Conservation (phyloP, 2,797 vertebrate genomes). For the Cirrhinus mrigala region DNA sequence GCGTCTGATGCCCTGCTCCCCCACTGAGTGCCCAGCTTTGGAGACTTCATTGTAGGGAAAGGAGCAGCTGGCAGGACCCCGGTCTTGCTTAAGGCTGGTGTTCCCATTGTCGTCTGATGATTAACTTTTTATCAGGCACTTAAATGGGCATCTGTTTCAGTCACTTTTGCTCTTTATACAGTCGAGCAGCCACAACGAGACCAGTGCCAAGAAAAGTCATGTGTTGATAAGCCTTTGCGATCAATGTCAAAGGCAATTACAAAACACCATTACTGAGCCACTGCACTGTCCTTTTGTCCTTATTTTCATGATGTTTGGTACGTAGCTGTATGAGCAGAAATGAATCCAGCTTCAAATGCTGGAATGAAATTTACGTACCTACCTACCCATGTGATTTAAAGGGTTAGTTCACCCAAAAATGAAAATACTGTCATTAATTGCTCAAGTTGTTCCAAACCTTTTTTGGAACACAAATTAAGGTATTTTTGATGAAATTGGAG, state of each 20-base stretch:
- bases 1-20: background rate
- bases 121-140: conserved; percentile 86
- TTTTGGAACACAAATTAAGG: too few species aligned
- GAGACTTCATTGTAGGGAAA: conserved; percentile 73
- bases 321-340: background rate
- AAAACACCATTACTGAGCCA: background rate
- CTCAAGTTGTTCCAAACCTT: too few species aligned
- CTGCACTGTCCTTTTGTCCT: background rate
- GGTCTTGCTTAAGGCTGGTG: conserved; percentile 74
- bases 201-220: conserved; percentile 71
- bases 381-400: background rate
- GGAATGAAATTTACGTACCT: background rate
- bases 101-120: conserved; percentile 74
- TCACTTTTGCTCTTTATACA: conserved; percentile 71
- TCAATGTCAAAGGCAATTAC: conserved; percentile 13
- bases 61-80: conserved; percentile 78
- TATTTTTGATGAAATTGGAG: too few species aligned
- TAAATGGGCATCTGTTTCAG: conserved; percentile 82
- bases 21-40: conserved; percentile 70
- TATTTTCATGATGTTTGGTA: background rate
- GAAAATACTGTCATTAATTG: background rate
- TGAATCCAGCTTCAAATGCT: background rate
- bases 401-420: background rate
- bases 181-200: conserved; percentile 77
- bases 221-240: conserved; percentile 69